Conservation (phyloP, 1,140 invertebrate species). For the Trachelipus rathkii region DNA sequence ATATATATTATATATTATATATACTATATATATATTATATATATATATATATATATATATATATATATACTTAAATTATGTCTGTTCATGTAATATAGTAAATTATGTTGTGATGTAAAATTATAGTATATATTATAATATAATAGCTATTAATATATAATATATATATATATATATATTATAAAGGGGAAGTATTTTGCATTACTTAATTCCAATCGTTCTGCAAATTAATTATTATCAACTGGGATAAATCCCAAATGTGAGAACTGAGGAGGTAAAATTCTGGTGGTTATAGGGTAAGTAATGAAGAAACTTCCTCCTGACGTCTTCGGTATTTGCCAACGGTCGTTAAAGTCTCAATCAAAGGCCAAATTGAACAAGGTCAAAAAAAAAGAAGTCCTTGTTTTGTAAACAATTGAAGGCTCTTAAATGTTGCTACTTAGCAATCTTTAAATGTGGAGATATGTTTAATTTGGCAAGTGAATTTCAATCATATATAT, state of each 20-base stretch:
- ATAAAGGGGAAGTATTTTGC: background rate
- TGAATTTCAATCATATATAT: too few relatives aligned
- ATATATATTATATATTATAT: too few relatives aligned
- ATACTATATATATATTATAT: too few relatives aligned
- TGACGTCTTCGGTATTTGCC: background rate
- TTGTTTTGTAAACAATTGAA: background rate
- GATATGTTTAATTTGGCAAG: too few relatives aligned
- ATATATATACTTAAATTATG: too few relatives aligned
- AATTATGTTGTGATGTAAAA: too few relatives aligned
- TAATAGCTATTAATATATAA: too few relatives aligned
- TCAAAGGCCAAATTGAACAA: background rate
- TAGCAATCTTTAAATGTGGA: background rate
- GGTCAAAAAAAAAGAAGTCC: background rate
- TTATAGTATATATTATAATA: too few relatives aligned
- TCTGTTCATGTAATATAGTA: too few relatives aligned
- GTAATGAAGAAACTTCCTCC: background rate
- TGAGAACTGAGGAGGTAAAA: too few relatives aligned
- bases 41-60: too few relatives aligned
- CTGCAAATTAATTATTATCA: background rate
- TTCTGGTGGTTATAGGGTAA: background rate
- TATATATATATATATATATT: constrained; percentile 15
- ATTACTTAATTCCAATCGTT: too few relatives aligned
- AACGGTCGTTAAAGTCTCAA: background rate
- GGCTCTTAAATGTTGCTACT: background rate
- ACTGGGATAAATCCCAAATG: background rate